Evolutionary conservation across 2,888 invertebrate genomes (phyloP).

Genomic region (Drosophila subsilvestris): DNA sequence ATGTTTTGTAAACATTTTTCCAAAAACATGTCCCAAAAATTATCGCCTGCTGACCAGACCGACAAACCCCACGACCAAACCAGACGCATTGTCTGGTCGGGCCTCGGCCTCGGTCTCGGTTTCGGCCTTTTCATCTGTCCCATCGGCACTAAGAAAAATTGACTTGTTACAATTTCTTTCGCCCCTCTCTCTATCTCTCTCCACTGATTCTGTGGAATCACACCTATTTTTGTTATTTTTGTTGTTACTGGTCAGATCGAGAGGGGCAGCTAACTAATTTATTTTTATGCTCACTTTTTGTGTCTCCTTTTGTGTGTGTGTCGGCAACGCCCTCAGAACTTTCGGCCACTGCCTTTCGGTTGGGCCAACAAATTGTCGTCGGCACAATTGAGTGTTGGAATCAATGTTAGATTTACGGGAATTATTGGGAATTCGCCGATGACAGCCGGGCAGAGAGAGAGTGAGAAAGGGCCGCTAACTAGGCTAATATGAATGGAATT

Average conservation of each 20-base stretch:
- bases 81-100: slow-evolving; percentile 57
- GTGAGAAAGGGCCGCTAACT: slow-evolving; percentile 20
- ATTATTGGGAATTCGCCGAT: slow-evolving; percentile 37
- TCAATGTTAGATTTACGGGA: slow-evolving; percentile 28
- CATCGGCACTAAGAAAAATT: slow-evolving; percentile 59
- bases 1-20: slow-evolving; percentile 80
- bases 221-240: slow-evolving; percentile 55
- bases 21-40: slow-evolving; percentile 65
- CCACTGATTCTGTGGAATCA: slow-evolving; percentile 70
- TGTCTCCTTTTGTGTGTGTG: slow-evolving; percentile 32
- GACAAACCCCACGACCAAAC: not conserved
- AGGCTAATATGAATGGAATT: slow-evolving; percentile 42
- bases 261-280: slow-evolving; percentile 34
- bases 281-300: slow-evolving; percentile 29
- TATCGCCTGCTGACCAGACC: slow-evolving; percentile 25
- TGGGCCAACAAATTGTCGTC: slow-evolving; percentile 37
- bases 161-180: slow-evolving; percentile 71
- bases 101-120: slow-evolving; percentile 4
- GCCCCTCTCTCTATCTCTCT: slow-evolving; percentile 33
- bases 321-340: slow-evolving; percentile 49
- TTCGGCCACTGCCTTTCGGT: slow-evolving; percentile 13
- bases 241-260: slow-evolving; percentile 34
- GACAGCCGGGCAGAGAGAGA: slow-evolving; percentile 8
- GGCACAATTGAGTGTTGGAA: slow-evolving; percentile 16
- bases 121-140: slow-evolving; percentile 19